Base-by-base conservation (phyloP, 1,140 invertebrate species). In the Aethina tumida region DNA sequence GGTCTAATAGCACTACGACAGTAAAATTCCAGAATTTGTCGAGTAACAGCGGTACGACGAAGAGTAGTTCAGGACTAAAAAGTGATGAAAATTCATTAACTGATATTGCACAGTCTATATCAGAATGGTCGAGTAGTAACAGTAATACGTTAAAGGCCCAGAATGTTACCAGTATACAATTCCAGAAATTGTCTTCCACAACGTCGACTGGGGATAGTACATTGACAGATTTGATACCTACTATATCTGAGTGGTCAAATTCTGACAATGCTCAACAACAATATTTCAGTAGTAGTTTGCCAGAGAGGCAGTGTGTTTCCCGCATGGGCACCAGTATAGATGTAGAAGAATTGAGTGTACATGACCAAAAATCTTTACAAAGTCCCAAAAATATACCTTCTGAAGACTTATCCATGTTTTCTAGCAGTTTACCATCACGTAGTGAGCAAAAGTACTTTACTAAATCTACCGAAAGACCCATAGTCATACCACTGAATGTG, bases 1-100 rank as follows among this genome's bases (percentile, higher is more conserved):
- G 82, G 81, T 86, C 82, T 0, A 86, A 82, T 21, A 81, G 80
- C 15, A 84, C 79, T 1, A 85, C 81, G 47, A 84, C 81, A 0
- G 81, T 84, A 0, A 72, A 79, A 9, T 84, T 73, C 67, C 81
- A 69, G 46, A 84, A 73, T 74, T 65, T 79, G 8, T 78, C 75
- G 1, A 77, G 75, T 10, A 73, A 74, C 30, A 78, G 75, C 55
- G 75, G 76, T 40, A 77, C 75, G 41, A 68, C 65, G 3, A 68
- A 67, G 38, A 68, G 65, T n/a, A 68, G 66, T 45, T 72, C 70
- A 0, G 69, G 59, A 4, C 63, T 70, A 2, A 73, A 72, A 39
- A 67, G 67, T 5, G 70, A 70, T 28, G 70, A 72, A 32, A 72
- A 72, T 43, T 70, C 69, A 2, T 44, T 72, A 15, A 67, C 69